Percentiles rank a stretch among this genome's conserved stretches.
Conservation (phyloP, 2,113 vertebrate species). For the Tamias sibiricus region DNA sequence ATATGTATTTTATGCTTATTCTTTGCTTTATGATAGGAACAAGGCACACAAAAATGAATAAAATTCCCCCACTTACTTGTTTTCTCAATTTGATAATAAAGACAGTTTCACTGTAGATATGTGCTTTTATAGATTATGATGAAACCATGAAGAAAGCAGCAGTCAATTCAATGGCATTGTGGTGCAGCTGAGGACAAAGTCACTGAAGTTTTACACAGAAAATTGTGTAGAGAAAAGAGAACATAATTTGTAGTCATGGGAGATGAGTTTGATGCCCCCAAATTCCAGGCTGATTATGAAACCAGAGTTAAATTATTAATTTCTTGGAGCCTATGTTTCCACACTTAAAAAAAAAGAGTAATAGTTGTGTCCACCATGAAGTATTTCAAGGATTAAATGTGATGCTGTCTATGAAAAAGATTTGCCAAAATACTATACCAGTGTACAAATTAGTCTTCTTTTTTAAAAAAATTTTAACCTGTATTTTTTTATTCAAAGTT, state of each 20-base stretch:
- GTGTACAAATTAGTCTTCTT: background rate
- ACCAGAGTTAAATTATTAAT: background rate
- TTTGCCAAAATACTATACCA: background rate
- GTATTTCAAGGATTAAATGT: conserved; percentile 2
- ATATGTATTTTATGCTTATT: background rate
- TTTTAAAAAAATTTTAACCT: too few species aligned
- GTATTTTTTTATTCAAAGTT: too few species aligned
- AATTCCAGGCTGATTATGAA: background rate
- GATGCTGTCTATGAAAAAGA: background rate
- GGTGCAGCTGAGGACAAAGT: background rate
- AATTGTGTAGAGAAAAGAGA: background rate
- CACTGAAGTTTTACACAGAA: background rate
- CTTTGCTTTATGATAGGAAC: background rate
- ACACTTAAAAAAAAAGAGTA: background rate
- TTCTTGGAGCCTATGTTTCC: background rate
- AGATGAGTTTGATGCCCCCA: background rate
- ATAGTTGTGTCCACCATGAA: background rate
- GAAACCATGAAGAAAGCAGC: background rate
- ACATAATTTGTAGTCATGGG: background rate
- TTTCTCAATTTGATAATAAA: background rate
- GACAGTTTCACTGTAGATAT: background rate
- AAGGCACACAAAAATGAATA: background rate
- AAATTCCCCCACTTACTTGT: background rate
- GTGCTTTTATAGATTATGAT: background rate
- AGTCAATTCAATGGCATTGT: background rate